Base-by-base conservation (phyloP, 2,113 vertebrate species). In the Gopherus flavomarginatus region DNA sequence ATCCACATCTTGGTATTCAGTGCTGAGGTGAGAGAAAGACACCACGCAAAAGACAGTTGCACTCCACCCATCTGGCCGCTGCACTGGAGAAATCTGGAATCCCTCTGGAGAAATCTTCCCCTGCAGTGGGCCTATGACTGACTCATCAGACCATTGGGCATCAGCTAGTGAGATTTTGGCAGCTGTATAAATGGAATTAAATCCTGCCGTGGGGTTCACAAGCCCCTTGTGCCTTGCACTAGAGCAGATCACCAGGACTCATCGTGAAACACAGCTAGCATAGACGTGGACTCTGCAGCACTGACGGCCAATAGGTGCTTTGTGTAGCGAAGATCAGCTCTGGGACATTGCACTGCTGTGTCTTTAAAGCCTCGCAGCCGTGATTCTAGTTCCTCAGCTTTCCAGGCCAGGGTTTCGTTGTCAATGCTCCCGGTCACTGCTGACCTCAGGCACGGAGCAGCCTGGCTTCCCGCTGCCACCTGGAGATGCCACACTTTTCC, bases 351-450 rank as follows among this genome's bases (percentile, higher is more conserved):
- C 7, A 7, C 3, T 11, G 19, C 80, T 38, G 50, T 11, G 29
- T 56, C 52, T 14, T 24, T 10, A 13, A 50, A 17, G 26, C 27
- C 47, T 49, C 1, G 4, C 14, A 16, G 44, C 50, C 0, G 0
- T 62, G 50, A 88, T 19, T n/a, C 62, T 19, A 35, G 35, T 27
- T 93, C 19, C 4, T 77, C 59, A 12, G 7, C 85, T 83, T 84
- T 79, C 56, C 72, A 26, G 22, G 24, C 26, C 79, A 21, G 4
- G 1, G 88, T 47, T 62, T 35, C 49, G 7, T 49, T 38, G 81
- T 56, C 0, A 2, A 29, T 47, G 49, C 54, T 75, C 24, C 8
- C 1, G 1, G 0, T 80, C 26, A 7, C 16, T 0, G 0, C 47
- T 24, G 3, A 1, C 38, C 81, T 7, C 56, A 27, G 24, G 57